Percentiles rank a stretch among this genome's conserved stretches.
Conservation (phyloP, 1,140 invertebrate genomes). For the Phymastichus coffea region DNA sequence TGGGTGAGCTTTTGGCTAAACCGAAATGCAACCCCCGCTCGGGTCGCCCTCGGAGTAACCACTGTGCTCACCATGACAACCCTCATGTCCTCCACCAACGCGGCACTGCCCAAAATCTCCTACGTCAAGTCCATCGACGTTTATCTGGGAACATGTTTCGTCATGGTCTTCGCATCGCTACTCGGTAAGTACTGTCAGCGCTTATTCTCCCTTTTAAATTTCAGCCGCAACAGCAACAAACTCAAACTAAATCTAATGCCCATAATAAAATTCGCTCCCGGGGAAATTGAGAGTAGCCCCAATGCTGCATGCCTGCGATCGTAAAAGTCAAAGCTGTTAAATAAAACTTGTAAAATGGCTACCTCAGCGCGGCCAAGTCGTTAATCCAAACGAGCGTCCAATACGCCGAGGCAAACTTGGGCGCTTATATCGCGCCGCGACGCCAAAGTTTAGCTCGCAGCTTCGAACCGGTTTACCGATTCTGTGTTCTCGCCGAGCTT, state of each 20-base stretch:
- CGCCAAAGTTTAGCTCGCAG: too few species aligned
- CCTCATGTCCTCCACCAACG: conserved; percentile 97
- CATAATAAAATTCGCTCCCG: too few species aligned
- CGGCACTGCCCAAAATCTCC: conserved; percentile 95
- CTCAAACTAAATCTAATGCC: too few species aligned
- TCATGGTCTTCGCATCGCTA: conserved; percentile 94
- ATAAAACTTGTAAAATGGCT: conserved; percentile 15
- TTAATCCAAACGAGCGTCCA: conserved; percentile 14
- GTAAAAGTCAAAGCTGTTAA: conserved; percentile 14
- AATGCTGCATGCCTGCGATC: not conserved
- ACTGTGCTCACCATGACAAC: conserved; percentile 99
- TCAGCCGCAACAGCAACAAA: too few species aligned
- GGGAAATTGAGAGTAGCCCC: too few species aligned
- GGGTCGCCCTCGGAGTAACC: conserved; percentile 94
- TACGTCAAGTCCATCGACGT: conserved; percentile 99
- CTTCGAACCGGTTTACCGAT: too few species aligned
- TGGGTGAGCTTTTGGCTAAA: conserved; percentile 97
- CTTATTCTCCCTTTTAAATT: too few species aligned
- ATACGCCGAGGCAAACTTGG: not conserved
- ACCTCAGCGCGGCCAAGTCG: not conserved
- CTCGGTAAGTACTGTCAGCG: conserved; percentile 73
- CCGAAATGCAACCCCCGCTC: conserved; percentile 93
- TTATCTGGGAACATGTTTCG: conserved; percentile 96
- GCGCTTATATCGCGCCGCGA: too few species aligned
- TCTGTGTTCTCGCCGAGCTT: too few species aligned